These are phyloP conservation scores for Cyclophora albipunctata DNA, from an alignment of 2,888 invertebrate genomes.

Conservation along the genomic window DNA sequence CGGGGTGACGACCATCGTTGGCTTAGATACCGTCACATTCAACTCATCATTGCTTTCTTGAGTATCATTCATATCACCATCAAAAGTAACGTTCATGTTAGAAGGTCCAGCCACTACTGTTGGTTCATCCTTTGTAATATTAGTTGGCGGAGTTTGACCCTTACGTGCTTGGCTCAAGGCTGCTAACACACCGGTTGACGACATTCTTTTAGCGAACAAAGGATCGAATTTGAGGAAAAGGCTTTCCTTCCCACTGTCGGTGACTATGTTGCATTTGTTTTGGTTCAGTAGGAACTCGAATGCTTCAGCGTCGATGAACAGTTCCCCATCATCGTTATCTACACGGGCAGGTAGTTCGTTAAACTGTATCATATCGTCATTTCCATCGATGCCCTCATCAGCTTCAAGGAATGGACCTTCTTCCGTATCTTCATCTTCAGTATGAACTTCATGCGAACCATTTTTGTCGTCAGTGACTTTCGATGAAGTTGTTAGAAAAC, in stretches of 20 bases:
- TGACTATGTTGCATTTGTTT: conserved; percentile 48
- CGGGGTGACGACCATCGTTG: conserved; percentile 65
- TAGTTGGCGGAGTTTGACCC: conserved; percentile 51
- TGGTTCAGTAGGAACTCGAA: conserved; percentile 63
- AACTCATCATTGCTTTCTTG: conserved; percentile 43
- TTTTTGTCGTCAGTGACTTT: conserved; percentile 40
- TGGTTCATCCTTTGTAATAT: conserved; percentile 24
- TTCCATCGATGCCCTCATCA: conserved; percentile 39
- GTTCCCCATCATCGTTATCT: conserved; percentile 41
- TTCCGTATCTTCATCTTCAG: conserved; percentile 64
- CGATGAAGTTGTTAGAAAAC: conserved; percentile 36
- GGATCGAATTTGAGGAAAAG: conserved; percentile 67
- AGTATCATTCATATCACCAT: conserved; percentile 23
- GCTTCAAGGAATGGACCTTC: conserved; percentile 62
- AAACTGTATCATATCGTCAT: conserved; percentile 45
- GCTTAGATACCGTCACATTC: conserved; percentile 49
- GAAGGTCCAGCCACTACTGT: conserved; percentile 37
- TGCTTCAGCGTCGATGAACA: conserved; percentile 66
- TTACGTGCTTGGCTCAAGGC: conserved; percentile 39
- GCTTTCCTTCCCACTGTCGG: conserved; percentile 66
- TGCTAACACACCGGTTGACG: conserved; percentile 49
- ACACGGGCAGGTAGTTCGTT: conserved; percentile 35
- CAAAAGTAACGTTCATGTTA: conserved; percentile 27
- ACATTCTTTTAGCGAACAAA: conserved; percentile 55
- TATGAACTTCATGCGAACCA: conserved; percentile 43